Base-by-base conservation (phyloP, 2,888 invertebrate species). In the Dichetophora obliterata region DNA sequence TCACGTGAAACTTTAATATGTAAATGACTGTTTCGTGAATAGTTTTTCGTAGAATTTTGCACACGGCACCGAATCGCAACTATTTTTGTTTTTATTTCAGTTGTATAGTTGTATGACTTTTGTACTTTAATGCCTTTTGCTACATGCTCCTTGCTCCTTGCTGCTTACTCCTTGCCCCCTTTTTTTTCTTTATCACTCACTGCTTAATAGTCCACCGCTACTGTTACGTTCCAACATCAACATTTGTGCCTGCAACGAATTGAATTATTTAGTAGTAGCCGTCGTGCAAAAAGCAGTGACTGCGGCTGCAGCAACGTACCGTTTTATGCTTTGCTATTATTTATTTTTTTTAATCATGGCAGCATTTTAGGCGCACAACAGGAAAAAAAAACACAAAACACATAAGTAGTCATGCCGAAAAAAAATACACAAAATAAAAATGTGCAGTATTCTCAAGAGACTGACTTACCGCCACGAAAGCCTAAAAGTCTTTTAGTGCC, bases 401-500 rank as follows among this genome's bases (percentile, higher is more conserved):
- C 16, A 69, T 27, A 52, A 50, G 27, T 8, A 27, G 27, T 24
- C 24, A 27, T 11, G 61, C 3, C 19, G n/a, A n/a, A 63, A 63
- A 63, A 63, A 31, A 63, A 65, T 16, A 19, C 19, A 34, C n/a
- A 65, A 65, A 65, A 22, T 31, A 54, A 70, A 52, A 70, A 52
- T 70, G 52, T 22, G 31, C 70, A 22, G 9, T 16, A 52, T 70
- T 27, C 54, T 70, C 70, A 54, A 52, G 52, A 52, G 70, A 54
- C 43, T 68, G 48, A 37, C 48, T 16, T 5, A 61, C 22, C 65
- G 34, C 19, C 34, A 34, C 31, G 19, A 65, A 31, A 34, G 65
- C 65, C 65, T 22, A 48, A 68, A 66, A 68, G 27, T 68, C 63
- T 65, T 65, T 65, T 65, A 65, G 63, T 65, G 63, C n/a, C 16